Evolutionary conservation across 2,797 vertebrate genomes (phyloP), one percentile per base, ranked within the genome.

Genomic region (Oophaga sylvatica): DNA sequence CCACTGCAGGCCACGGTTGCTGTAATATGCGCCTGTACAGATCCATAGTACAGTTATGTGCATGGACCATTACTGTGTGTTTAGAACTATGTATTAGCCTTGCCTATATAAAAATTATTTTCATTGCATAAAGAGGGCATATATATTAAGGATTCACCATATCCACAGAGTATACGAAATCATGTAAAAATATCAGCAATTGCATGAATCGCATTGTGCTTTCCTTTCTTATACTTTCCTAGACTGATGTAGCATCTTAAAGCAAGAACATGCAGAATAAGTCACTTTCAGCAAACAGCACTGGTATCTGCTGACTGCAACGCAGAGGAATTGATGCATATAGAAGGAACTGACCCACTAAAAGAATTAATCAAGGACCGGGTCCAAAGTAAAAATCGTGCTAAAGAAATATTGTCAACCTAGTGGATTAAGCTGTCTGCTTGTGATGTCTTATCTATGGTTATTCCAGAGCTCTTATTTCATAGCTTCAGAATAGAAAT

Each of bases 211-310:
- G 45, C 4, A 48, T 48, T 5, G 45, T 48, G 45, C 45, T 48
- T 48, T 48, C 4, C 8, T 4, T 48, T 48, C 45, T 5, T 9
- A 48, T 9, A 48, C 45, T 48, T 48, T 48, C 4, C 45, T 48
- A 48, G 45, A 48, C 45, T 48, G 45, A 48, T 48, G 1, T 75
- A 6, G 56, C 11, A 53, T n/a, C 73, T 48, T 48, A 76, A 2
- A 76, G 48, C 73, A 76, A 53, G 45, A 73, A 48, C 71, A 75
- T 75, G 71, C 41, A 48, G 41, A 75, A 48, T 75, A 75, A 48
- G 48, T 48, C 71, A n/a, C 35, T 68, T 45, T 75, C 17, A 53
- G n/a, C 20, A 76, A 73, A n/a, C 75, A 53, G 5, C 75, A 77
- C 75, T 26, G 48, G 48, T 12, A 77, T 77, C 75, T 56, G 75